phyloP scores from a whole-genome alignment of 1,140 invertebrate genomes.

The Drosophila suzukii region DNA sequence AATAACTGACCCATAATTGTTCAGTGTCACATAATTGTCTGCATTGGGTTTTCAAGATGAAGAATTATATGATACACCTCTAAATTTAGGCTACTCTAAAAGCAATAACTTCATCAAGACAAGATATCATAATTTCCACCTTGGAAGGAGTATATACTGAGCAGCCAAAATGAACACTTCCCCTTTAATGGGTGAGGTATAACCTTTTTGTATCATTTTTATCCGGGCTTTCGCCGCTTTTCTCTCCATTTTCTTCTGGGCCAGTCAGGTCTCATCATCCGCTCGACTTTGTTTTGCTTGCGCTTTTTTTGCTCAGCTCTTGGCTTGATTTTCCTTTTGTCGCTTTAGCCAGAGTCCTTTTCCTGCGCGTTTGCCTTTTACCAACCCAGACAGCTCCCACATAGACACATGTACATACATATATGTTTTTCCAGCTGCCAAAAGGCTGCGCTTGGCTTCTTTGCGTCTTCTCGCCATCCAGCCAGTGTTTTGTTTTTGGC shows the following conservation, averaged over 20 bases:
- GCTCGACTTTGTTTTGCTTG: slow-evolving; percentile 31
- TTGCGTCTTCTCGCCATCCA: slow-evolving; percentile 1
- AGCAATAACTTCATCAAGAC: neutral
- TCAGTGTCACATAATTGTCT: slow-evolving; percentile 9
- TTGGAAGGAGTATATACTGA: neutral
- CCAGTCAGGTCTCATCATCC: slow-evolving; percentile 51
- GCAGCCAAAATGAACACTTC: slow-evolving; percentile 1
- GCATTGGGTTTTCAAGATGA: neutral
- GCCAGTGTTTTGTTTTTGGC: slow-evolving; percentile 43
- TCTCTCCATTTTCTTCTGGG: slow-evolving; percentile 24
- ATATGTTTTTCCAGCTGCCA: slow-evolving; percentile 33
- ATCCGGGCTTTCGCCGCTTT: slow-evolving; percentile 6
- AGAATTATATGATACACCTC: too few relatives aligned
- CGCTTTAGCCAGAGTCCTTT: slow-evolving; percentile 11
- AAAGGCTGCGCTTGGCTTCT: slow-evolving; percentile 45
- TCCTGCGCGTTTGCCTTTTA: slow-evolving; percentile 13
- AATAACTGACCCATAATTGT: slow-evolving; percentile 16
- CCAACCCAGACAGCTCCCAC: slow-evolving; percentile 36
- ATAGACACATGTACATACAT: slow-evolving; percentile 8
- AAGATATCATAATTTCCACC: neutral
- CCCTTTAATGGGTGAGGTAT: slow-evolving; percentile 2
- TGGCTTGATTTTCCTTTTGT: slow-evolving; percentile 55
- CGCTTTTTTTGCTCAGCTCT: slow-evolving; percentile 24
- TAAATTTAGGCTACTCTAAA: neutral
- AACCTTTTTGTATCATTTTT: slow-evolving; percentile 8